These are phyloP conservation scores for Epizoanthus scotinus DNA, from an alignment of 92 coral and sea anemone species.

Conservation along the genomic window DNA sequence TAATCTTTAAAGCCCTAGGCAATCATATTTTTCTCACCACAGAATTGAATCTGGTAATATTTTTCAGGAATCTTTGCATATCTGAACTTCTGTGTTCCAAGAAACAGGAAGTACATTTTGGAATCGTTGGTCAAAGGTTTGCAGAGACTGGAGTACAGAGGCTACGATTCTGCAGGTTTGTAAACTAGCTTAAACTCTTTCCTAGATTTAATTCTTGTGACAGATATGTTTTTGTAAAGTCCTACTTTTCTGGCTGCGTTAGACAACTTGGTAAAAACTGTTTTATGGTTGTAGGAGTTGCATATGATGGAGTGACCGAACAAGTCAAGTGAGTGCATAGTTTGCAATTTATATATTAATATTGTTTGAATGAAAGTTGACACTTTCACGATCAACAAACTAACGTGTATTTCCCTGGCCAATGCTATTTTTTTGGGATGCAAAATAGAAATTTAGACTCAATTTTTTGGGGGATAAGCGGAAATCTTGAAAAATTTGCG, in stretches of 20 bases:
- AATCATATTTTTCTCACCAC: neutral
- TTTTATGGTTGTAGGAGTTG: constrained; percentile 73
- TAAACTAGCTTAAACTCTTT: neutral
- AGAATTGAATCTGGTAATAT: neutral
- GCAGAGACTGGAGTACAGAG: constrained; percentile 89
- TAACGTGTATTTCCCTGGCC: constrained; percentile 15
- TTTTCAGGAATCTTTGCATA: constrained; percentile 92
- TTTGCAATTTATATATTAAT: neutral
- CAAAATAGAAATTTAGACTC: neutral
- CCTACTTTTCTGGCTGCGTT: neutral
- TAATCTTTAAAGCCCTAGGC: neutral
- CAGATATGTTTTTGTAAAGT: neutral
- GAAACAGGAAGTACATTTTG: constrained; percentile 84
- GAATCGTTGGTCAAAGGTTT: constrained; percentile 91
- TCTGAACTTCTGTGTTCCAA: constrained; percentile 93
- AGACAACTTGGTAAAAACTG: neutral
- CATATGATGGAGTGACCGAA: constrained; percentile 73
- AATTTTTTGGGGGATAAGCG: constrained; percentile 19
- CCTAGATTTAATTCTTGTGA: neutral
- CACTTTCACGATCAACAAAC: constrained; percentile 8
- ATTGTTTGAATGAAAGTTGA: neutral
- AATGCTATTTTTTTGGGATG: neutral
- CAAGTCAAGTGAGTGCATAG: constrained; percentile 53
- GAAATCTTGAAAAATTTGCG: neutral
- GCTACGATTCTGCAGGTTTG: constrained; percentile 97